Conservation (phyloP, 2,113 vertebrate species). For the Odocoileus virginianus region DNA sequence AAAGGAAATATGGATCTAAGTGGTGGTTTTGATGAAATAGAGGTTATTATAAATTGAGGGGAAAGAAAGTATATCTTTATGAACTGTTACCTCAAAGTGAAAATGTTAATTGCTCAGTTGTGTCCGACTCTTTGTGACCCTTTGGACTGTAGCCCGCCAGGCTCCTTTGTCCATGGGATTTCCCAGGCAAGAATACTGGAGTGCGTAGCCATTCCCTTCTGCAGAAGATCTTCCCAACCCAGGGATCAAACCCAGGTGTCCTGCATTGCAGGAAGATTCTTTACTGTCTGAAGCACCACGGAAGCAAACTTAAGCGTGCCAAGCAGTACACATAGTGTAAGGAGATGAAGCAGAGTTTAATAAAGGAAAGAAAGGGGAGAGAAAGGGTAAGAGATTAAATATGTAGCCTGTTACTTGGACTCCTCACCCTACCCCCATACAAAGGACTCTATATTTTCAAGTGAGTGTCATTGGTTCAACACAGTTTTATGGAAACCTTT, state of each 20-base stretch:
- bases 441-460: not conserved
- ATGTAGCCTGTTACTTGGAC: accelerated
- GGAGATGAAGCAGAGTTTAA: not conserved
- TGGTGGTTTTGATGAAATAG: not conserved
- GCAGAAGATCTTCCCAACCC: not conserved
- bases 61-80: not conserved
- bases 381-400: not conserved
- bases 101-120: not conserved
- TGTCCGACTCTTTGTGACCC: not conserved
- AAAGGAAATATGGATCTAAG: not conserved
- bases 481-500: not conserved
- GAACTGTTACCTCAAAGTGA: not conserved
- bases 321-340: not conserved
- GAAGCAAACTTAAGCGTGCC: not conserved
- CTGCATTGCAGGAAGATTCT: not conserved
- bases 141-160: not conserved
- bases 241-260: not conserved
- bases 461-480: not conserved
- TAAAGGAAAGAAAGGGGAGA: not conserved
- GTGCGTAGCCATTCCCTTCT: not conserved
- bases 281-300: not conserved
- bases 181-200: not conserved
- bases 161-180: not conserved
- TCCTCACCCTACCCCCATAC: not conserved
- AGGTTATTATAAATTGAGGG: not conserved